phyloP scores from a whole-genome alignment of 2,113 vertebrate genomes.

The Pterocles gutturalis region DNA sequence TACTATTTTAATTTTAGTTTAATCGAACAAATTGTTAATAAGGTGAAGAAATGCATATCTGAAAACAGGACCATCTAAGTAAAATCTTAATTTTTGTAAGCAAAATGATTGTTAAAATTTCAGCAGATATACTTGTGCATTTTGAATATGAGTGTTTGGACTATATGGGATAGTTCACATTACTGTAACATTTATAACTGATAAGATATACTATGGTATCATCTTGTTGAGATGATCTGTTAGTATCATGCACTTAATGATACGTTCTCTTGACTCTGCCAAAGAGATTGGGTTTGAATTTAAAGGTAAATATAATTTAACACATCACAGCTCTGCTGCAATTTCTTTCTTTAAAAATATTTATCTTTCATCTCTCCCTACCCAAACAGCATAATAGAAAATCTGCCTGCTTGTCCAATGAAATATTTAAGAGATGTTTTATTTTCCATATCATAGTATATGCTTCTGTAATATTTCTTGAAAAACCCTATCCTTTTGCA shows the following conservation, averaged over 20 bases:
- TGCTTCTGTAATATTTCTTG: slow-evolving; percentile 59
- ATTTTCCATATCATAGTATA: slow-evolving; percentile 65
- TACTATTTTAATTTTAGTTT: neutral
- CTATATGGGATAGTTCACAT: neutral
- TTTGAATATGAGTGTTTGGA: neutral
- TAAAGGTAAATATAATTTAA: neutral
- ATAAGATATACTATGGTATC: neutral
- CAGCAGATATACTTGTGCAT: neutral
- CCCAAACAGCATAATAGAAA: neutral
- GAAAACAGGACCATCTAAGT: slow-evolving; percentile 4
- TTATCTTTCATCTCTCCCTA: neutral
- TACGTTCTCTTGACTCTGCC: slow-evolving; percentile 24
- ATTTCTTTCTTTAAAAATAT: slow-evolving; percentile 34
- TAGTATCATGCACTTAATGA: neutral
- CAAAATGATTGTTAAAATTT: slow-evolving; percentile 21
- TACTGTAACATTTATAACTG: neutral
- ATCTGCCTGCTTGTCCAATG: slow-evolving; percentile 15
- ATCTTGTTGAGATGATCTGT: neutral
- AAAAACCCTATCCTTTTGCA: slow-evolving; percentile 36
- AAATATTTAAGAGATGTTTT: slow-evolving; percentile 47
- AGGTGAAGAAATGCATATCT: slow-evolving; percentile 4
- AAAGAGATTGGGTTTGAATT: slow-evolving; percentile 15
- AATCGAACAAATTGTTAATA: neutral
- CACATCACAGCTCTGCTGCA: neutral
- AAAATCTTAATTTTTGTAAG: slow-evolving; percentile 54